Evolutionary conservation across 2,888 invertebrate genomes (phyloP), one percentile per base, ranked within the genome.

Genomic region (Watsonalla cultraria): DNA sequence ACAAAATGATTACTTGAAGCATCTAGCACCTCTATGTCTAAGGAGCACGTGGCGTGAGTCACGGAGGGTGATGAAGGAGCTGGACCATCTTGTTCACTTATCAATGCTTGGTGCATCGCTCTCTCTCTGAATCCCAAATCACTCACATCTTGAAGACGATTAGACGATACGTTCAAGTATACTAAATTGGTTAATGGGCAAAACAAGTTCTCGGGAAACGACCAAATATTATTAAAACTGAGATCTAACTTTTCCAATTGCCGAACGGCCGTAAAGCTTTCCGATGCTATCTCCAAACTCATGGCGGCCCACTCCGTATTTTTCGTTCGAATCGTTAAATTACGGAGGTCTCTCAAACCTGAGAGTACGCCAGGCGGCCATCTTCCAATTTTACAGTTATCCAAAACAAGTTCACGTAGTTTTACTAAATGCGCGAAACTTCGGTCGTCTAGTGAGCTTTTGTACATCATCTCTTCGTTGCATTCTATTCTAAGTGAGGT

Each of bases 211-310:
- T 96, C 96, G 33, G 97, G 96, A 79, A 97, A 93, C 53, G 96
- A 95, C 96, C 96, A 96, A 77, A 97, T 96, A 82, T 97, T 97
- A 83, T 97, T 97, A 75, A 94, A 94, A 76, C 96, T 96, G 63
- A 97, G 90, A 80, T 97, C 97, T 61, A 97, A 92, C 67, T 95
- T 92, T 84, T 97, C 97, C 68, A 97, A 91, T 79, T 96, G 95
- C 59, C 94, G 92, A 56, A 95, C 94, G 57, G 94, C 93, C 57
- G 93, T 91, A 82, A 97, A 96, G 70, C 96, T 95, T 63, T 95
- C 94, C 45, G 93, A 91, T 69, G 95, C 94, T 72, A 97, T 93
- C 82, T 97, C 96, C 76, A 97, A 92, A 73, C 95, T 96, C 90
- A 96, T 93, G 51, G 95, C 94, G 13, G 96, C 95, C 95, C 96